Conservation (phyloP, 2,888 invertebrate species). For the Brenthis daphne region DNA sequence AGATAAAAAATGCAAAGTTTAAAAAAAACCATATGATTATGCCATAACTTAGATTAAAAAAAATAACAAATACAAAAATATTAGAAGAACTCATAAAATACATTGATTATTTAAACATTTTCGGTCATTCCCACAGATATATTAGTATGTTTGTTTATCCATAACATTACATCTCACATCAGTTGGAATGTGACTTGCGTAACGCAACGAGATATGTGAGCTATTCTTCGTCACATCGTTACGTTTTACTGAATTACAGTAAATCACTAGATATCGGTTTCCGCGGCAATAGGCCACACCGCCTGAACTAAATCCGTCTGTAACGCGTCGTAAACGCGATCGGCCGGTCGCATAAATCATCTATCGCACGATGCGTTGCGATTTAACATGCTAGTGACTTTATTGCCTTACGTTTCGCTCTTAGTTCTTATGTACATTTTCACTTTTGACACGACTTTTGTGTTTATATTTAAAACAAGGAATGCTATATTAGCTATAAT, state of each 20-base stretch:
- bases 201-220: slow-evolving; percentile 31
- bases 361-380: slow-evolving; percentile 67
- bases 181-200: slow-evolving; percentile 24
- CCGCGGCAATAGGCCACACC: slow-evolving; percentile 56
- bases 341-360: slow-evolving; percentile 70
- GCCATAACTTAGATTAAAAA: too few relatives aligned
- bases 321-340: slow-evolving; percentile 61
- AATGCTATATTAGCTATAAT: background rate
- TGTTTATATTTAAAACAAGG: slow-evolving; percentile 6
- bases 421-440: slow-evolving; percentile 42
- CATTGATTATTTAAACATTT: slow-evolving; percentile 4
- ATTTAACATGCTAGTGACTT: slow-evolving; percentile 57
- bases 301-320: slow-evolving; percentile 59
- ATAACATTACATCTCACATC: slow-evolving; percentile 14
- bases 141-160: slow-evolving; percentile 24
- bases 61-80: too few relatives aligned
- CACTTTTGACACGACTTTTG: background rate
- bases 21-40: too few relatives aligned
- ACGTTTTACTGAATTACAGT: slow-evolving; percentile 52
- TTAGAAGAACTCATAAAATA: too few relatives aligned
- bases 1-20: too few relatives aligned
- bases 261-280: slow-evolving; percentile 41
- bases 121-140: slow-evolving; percentile 1
- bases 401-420: slow-evolving; percentile 59
- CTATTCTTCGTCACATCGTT: slow-evolving; percentile 47